Evolutionary conservation across 2,797 vertebrate genomes (phyloP).

Genomic region (Erethizon dorsatum): DNA sequence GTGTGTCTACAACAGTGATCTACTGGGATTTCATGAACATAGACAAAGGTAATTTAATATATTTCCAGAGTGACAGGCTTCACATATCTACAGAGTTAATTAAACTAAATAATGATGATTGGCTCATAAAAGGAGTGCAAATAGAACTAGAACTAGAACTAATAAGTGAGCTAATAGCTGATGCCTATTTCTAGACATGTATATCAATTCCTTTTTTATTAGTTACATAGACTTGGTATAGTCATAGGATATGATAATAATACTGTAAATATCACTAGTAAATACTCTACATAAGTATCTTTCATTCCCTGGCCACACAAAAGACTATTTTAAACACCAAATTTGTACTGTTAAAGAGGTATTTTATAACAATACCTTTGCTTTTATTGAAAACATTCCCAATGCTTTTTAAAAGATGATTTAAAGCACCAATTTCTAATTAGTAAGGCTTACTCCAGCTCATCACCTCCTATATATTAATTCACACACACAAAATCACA

Average conservation of each 20-base stretch:
- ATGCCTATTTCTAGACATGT: not conserved
- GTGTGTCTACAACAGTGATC: not conserved
- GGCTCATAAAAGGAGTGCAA: not conserved
- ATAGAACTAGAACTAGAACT: not conserved
- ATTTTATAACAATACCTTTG: not conserved
- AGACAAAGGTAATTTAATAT: not conserved
- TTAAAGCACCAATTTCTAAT: not conserved
- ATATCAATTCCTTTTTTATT: not conserved
- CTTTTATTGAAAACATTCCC: not conserved
- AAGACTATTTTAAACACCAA: slow-evolving; percentile 15
- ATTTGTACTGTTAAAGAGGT: not conserved
- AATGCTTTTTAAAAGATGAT: not conserved
- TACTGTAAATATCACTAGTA: not conserved
- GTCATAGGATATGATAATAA: not conserved
- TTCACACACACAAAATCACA: not conserved
- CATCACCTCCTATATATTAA: not conserved
- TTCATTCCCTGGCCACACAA: not conserved
- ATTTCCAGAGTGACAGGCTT: not conserved
- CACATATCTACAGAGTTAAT: not conserved
- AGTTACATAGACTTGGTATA: slow-evolving; percentile 10
- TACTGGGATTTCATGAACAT: not conserved
- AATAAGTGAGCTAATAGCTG: not conserved
- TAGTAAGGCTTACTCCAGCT: not conserved
- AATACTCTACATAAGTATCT: not conserved
- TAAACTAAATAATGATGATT: slow-evolving; percentile 53